phyloP scores from a whole-genome alignment of 2,113 vertebrate species.

The Coturnix japonica region DNA sequence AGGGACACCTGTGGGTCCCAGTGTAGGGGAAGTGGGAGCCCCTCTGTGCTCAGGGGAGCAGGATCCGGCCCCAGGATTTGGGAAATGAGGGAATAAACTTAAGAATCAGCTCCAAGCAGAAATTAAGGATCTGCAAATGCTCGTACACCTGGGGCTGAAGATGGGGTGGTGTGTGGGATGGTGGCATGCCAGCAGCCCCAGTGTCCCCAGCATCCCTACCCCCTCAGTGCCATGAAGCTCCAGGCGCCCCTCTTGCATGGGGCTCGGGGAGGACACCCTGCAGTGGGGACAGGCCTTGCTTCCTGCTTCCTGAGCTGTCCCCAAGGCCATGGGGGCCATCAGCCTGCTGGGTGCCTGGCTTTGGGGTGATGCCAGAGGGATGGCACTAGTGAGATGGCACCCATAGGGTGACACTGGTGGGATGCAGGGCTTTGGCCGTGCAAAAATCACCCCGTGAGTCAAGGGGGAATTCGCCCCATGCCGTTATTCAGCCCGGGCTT shows the following conservation, averaged over 20 bases:
- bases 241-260: not conserved
- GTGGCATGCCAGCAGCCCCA: not conserved
- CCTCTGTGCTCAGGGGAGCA: not conserved
- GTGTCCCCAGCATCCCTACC: accelerated
- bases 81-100: not conserved
- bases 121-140: not conserved
- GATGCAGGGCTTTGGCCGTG: accelerated
- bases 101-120: not conserved
- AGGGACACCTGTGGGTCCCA: not conserved
- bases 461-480: not conserved
- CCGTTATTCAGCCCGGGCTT: not conserved
- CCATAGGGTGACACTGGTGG: not conserved
- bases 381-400: not conserved
- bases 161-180: not conserved
- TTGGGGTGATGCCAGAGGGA: not conserved
- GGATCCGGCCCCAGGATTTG: not conserved
- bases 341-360: too few species aligned
- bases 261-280: not conserved
- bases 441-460: not conserved
- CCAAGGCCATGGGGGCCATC: not conserved
- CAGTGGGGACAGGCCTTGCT: accelerated
- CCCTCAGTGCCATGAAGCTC: not conserved
- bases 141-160: not conserved
- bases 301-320: not conserved
- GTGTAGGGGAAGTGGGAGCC: not conserved